Evolutionary conservation across 2,113 vertebrate genomes (phyloP).

Genomic region (Danio rerio): GRCz12tu NC_133191.1:22339001-22339500

Average conservation of each 20-base stretch:
- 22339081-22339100: slow-evolving; percentile 74
- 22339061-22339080: slow-evolving; percentile 79
- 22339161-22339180: slow-evolving; percentile 36
- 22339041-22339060: slow-evolving; percentile 80
- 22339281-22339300: not conserved
- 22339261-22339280: not conserved
- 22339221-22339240: slow-evolving; percentile 11
- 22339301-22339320: not conserved
- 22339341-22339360: slow-evolving; percentile 1
- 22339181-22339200: slow-evolving; percentile 34
- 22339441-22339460: too few relatives aligned
- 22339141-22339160: slow-evolving; percentile 38
- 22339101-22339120: slow-evolving; percentile 66
- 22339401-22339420: not conserved
- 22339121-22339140: slow-evolving; percentile 55
- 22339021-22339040: slow-evolving; percentile 70
- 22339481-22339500: too few relatives aligned
- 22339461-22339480: too few relatives aligned
- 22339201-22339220: slow-evolving; percentile 34
- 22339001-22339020: slow-evolving; percentile 82
- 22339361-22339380: not conserved
- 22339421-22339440: too few relatives aligned
- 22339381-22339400: not conserved
- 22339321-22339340: not conserved
- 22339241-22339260: slow-evolving; percentile 17